Conservation (phyloP, 2,797 vertebrate species). For the Chromobotia macracanthus region DNA sequence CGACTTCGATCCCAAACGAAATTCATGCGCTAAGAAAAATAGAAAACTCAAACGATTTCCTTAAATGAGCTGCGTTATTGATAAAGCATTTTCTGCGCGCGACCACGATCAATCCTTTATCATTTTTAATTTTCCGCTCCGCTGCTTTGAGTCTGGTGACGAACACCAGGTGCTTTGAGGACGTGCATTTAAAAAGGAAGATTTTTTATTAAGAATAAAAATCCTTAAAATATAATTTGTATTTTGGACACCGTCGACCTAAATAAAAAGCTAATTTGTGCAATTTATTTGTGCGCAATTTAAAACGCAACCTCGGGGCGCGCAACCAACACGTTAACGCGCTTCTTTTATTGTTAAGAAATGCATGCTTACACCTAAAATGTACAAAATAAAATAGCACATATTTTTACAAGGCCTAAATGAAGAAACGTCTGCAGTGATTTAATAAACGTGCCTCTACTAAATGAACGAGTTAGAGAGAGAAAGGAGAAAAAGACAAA, state of each 20-base stretch:
- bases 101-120: conserved; percentile 49
- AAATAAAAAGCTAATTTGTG: not conserved
- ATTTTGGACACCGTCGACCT: too few species aligned
- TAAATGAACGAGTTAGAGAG: not conserved
- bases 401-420: conserved; percentile 1
- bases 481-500: not conserved
- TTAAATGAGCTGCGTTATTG: conserved; percentile 46
- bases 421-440: not conserved
- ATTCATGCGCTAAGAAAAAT: conserved; percentile 32
- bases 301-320: not conserved
- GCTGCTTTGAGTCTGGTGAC: conserved; percentile 36
- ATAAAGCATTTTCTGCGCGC: conserved; percentile 44
- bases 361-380: not conserved
- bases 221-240: not conserved
- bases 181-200: conserved; percentile 12
- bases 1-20: conserved; percentile 26
- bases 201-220: not conserved
- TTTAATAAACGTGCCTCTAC: not conserved
- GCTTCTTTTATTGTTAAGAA: not conserved
- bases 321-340: not conserved
- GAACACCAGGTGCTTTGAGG: conserved; percentile 35
- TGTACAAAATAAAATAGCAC: conserved; percentile 8
- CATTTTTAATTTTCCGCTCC: conserved; percentile 57
- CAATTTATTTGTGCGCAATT: not conserved
- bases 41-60: conserved; percentile 26